Base-by-base conservation (phyloP, 2,888 invertebrate species). In the Margaritifera margaritifera region DNA sequence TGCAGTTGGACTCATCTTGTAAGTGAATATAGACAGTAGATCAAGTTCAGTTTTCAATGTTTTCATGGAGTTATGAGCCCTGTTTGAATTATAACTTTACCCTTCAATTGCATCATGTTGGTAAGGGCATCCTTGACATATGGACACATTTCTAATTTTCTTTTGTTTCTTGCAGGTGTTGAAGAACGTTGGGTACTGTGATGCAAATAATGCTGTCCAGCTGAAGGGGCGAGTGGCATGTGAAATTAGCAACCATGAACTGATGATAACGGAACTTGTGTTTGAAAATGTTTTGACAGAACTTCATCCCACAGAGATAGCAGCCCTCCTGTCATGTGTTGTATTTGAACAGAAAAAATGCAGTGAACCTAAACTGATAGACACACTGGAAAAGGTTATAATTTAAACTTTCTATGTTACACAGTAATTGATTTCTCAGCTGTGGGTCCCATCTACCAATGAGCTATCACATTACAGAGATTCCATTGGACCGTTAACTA, bases 191-290 rank as follows among this genome's bases (percentile, higher is more conserved):
- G 93, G 94, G 73, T 95, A 95, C 85, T 93, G 96, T 54, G 94
- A 95, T 89, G 91, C 92, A 51, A 92, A 93, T 78, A 93, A 94
- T 83, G 92, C 93, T 89, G 93, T 94, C 8, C 87, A 88, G 77
- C 72, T 89, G 75, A 89, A 89, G 90, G 97, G 97, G 1, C 92
- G 94, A 70, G 95, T 96, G 1, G 96, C 96, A 2, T 94, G 96
- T 84, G 94, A 94, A 90, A 95, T 96, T 92, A 94, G 95, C 58
- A 94, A 93, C 80, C 91, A 92, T 62, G 98, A 91, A 75, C 91
- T 99, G 25, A 92, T 99, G 65, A 94, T 99, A 73, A 98, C 99
- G 0, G 99, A 99, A 89, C 91, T 99, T 60, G 94, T 99, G 54
- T 93, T 98, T 80, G 93, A 95, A 75, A 97, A 98, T 89, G 93